Evolutionary conservation across 1,140 invertebrate species (phyloP), one percentile per base, ranked within the genome.

Genomic region (Oncopodura yosiiana): DNA sequence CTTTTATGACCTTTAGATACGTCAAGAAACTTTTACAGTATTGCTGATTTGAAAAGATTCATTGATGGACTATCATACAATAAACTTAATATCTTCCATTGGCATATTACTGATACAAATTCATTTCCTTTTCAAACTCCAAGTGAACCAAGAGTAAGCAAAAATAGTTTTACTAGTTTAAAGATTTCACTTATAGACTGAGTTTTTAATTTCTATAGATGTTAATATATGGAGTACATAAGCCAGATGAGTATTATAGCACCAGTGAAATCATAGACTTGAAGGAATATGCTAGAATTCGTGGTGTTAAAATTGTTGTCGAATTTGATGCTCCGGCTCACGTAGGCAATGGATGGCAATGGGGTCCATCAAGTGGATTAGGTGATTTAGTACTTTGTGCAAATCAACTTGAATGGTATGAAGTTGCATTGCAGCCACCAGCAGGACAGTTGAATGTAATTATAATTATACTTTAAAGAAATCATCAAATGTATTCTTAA

Each of bases 381-480:
- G 84, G 83, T 3, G 76, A 85, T 53, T 69, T 86, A 41, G 80
- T 81, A 0, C 73, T 87, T 1, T 88, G 86, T 65, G 74, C 85
- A 0, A 83, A 86, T 65, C 71, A 78, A 37, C 74, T 81, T 55
- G 81, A 82, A 0, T 90, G 86, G 85, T 71, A 81, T 1, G 68
- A 73, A 1, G 79, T 75, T 44, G 90, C 86, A 65, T 81, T 87
- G 5, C 81, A 91, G 67, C 86, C 87, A 2, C 87, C 87, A 0
- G 89, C 86, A 62, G 86, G 87, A 0, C 86, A 90, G 66, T 68
- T 90, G 1, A 89, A 91, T 72, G 84, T 86, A 0, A 75, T 82
- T 5, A 91, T 89, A 67, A n/a, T n/a, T n/a, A n/a, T n/a, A n/a
- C n/a, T n/a, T n/a, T n/a, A n/a, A n/a, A n/a, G n/a, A n/a, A n/a